Evolutionary conservation across 2,888 invertebrate genomes (phyloP), one percentile per base, ranked within the genome.

Genomic region (Netelia fuscicornis): DNA sequence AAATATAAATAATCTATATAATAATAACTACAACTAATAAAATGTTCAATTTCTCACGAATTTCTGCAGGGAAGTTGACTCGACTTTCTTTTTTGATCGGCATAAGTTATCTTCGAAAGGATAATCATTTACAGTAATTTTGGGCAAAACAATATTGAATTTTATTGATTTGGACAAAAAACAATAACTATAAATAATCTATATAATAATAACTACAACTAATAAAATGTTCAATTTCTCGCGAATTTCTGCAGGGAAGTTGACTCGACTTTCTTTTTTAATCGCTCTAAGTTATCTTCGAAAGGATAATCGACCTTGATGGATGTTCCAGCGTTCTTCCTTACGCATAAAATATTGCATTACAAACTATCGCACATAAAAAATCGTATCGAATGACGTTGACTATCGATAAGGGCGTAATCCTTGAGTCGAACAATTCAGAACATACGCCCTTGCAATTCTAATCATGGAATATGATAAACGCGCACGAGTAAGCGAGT

Each of bases 261-360:
- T 30, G 2, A 30, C 2, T 5, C 60, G 60, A n/a, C 20, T 20
- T 20, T 20, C 20, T 20, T 20, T 20, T 20, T 20, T 20, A 20
- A 20, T 20, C 20, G 20, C 20, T 20, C 0, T 20, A 20, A 20
- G 20, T 20, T 20, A 20, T 20, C 20, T 20, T 20, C 20, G 60
- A 23, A 77, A 58, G 56, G 44, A 58, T 67, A 78, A 74, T 78
- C 78, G 83, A 74, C 78, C 67, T 74, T 74, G 72, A 54, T 62
- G 52, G n/a, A 37, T 13, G 74, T 74, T 78, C 67, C 78, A 78
- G 78, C 62, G 72, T 44, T 52, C 74, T 60, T 70, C 13, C 54
- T 54, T 60, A 68, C 44, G 37, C 72, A 42, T 42, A 23, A n/a
- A 37, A 62, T 56, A 79, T 44, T 42, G 71, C 71, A 56, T 56